phyloP scores from a whole-genome alignment of 2,888 invertebrate species.

The Leptarthrus brevirostris region DNA sequence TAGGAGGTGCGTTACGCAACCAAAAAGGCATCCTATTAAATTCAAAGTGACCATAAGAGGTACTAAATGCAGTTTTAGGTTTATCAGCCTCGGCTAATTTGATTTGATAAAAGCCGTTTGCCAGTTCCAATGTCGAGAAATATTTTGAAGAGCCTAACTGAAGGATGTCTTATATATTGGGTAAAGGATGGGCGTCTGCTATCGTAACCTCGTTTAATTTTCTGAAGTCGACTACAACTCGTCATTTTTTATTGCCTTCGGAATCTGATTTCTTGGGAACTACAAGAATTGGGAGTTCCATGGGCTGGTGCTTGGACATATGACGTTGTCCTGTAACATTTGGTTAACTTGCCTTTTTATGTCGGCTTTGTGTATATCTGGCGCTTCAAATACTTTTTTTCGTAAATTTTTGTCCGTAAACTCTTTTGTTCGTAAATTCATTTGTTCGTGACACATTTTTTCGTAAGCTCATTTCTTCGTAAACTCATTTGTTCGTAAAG shows the following conservation, averaged over 20 bases:
- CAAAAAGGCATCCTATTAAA: conserved; percentile 12
- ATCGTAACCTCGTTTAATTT: not conserved
- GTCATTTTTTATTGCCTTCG: not conserved
- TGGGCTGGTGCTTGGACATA: not conserved
- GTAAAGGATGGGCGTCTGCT: not conserved
- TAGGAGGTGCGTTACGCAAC: not conserved
- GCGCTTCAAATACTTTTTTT: too few species aligned
- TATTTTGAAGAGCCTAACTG: not conserved
- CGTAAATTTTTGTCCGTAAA: too few species aligned
- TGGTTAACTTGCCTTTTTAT: not conserved
- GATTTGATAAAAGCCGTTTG: conserved; percentile 1
- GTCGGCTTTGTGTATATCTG: not conserved
- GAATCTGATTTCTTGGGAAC: not conserved
- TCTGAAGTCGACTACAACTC: not conserved
- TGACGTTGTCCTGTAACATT: not conserved
- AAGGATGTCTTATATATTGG: not conserved
- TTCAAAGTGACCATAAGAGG: not conserved
- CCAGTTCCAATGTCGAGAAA: not conserved
- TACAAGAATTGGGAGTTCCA: not conserved
- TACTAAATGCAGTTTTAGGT: not conserved
- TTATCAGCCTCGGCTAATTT: not conserved
- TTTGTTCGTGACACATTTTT: too few species aligned
- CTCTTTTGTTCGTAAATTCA: too few species aligned
- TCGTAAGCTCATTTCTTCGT: too few species aligned
- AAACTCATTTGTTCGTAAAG: too few species aligned